Conservation (phyloP, 2,797 vertebrate genomes). For the Mionectes olivaceus region DNA sequence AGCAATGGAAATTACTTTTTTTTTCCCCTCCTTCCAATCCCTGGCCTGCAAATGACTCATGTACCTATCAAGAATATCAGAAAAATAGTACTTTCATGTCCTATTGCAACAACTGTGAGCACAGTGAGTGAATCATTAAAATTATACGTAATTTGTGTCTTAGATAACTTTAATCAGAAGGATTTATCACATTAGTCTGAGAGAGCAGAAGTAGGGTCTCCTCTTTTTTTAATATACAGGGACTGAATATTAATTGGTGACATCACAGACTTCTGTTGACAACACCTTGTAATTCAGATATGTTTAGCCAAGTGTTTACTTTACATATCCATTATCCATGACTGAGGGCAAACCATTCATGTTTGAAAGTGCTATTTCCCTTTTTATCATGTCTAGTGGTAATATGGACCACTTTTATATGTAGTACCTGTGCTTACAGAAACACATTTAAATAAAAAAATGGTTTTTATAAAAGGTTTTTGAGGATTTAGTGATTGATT, state of each 20-base stretch:
- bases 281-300: not conserved
- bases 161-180: not conserved
- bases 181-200: not conserved
- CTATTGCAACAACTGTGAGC: not conserved
- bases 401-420: not conserved
- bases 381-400: not conserved
- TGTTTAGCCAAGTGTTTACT: not conserved
- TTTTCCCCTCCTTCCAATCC: accelerated
- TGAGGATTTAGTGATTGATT: not conserved
- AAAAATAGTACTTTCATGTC: not conserved
- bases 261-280: not conserved
- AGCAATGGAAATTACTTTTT: not conserved
- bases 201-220: not conserved
- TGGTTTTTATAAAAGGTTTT: not conserved
- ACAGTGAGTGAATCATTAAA: not conserved
- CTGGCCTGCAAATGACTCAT: not conserved
- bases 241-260: not conserved
- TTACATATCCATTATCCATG: not conserved
- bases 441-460: not conserved
- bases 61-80: not conserved
- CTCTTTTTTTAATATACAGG: not conserved
- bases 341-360: not conserved
- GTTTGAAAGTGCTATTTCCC: not conserved
- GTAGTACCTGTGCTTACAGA: not conserved
- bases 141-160: not conserved